phyloP scores from a whole-genome alignment of 2,797 vertebrate species.

The Todus mexicanus region DNA sequence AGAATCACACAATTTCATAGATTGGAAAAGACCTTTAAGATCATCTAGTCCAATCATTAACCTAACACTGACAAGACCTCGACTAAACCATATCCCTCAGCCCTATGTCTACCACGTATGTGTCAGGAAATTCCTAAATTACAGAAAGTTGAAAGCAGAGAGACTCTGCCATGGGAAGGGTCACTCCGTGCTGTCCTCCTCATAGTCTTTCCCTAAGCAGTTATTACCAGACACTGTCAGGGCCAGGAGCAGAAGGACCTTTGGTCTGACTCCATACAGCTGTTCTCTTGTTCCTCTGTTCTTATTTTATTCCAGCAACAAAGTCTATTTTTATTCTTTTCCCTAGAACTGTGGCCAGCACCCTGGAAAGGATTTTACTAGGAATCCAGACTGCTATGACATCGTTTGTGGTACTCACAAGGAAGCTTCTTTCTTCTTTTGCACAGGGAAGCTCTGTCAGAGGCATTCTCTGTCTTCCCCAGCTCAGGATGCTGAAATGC shows the following conservation, averaged over 20 bases:
- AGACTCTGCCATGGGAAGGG: not conserved
- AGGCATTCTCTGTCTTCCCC: not conserved
- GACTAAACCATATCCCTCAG: no score
- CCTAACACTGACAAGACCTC: no score
- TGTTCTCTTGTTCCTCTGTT: constrained; percentile 43
- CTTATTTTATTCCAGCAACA: constrained; percentile 39
- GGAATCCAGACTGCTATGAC: constrained; percentile 1
- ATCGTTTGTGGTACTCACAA: not conserved
- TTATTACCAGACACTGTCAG: not conserved
- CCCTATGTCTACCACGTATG: not conserved
- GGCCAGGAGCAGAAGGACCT: constrained; percentile 29
- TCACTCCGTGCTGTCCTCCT: not conserved
- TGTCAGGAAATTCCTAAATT: constrained; percentile 28
- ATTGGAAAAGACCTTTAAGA: no score
- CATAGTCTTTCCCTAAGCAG: not conserved
- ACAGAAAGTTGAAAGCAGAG: not conserved
- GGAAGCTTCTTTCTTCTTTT: not conserved
- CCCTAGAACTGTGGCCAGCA: not conserved
- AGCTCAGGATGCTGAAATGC: not conserved
- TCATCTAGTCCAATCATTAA: no score
- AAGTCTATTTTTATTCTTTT: constrained; percentile 44
- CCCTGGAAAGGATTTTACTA: constrained; percentile 2
- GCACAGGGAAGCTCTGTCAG: not conserved
- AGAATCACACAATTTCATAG: no score
- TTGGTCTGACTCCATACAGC: constrained; percentile 19